Evolutionary conservation across 37 sponge, comb jelly and placozoan species (phyloP).

Genomic region (Axinella damicornis): DNA sequence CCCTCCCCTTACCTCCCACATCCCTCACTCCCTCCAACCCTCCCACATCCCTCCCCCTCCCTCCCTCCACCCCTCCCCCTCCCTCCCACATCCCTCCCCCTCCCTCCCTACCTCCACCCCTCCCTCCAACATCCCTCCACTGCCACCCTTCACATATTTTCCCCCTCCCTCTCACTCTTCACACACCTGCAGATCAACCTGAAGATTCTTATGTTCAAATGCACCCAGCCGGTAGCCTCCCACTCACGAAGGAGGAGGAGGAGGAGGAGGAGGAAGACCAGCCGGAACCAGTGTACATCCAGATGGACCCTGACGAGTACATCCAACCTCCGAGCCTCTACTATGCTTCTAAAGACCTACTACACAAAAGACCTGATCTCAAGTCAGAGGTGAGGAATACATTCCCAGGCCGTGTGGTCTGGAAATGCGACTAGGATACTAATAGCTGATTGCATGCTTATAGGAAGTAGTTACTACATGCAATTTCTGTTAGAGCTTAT

Average conservation of each 20-base stretch:
- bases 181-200: not conserved
- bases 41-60: too few relatives aligned
- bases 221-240: not conserved
- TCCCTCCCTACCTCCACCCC: not conserved
- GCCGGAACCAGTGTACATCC: constrained; percentile 9
- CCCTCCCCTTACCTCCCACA: too few relatives aligned
- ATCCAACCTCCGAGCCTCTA: not conserved
- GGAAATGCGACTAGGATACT: too few relatives aligned
- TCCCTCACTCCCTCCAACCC: too few relatives aligned
- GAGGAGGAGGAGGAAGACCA: not conserved
- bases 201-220: constrained; percentile 27
- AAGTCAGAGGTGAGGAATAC: not conserved
- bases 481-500: not conserved
- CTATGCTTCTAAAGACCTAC: constrained; percentile 47
- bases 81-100: not conserved
- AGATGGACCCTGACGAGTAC: constrained; percentile 21
- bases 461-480: too few relatives aligned
- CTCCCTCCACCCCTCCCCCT: not conserved
- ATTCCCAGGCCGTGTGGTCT: too few relatives aligned
- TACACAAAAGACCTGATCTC: constrained; percentile 14
- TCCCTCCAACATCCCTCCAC: too few relatives aligned
- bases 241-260: not conserved
- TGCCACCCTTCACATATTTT: too few relatives aligned
- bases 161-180: not conserved
- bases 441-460: too few relatives aligned